Conservation (phyloP, 2,797 vertebrate species). For the Muscicapa comitata region DNA sequence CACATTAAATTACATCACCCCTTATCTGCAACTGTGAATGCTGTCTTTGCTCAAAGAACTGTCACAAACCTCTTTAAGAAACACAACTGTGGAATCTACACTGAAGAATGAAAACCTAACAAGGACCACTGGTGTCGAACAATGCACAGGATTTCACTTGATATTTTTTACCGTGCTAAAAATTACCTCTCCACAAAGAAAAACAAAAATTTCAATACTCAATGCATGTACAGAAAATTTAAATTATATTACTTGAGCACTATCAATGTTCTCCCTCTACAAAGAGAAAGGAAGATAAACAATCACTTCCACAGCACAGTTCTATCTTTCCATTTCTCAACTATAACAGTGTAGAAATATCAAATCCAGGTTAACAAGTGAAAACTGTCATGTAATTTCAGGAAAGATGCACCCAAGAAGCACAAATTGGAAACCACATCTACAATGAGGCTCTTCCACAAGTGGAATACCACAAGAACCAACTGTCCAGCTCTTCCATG, state of each 20-base stretch:
- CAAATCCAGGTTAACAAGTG: background rate
- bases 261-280: background rate
- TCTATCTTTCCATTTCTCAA: background rate
- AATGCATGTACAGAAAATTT: background rate
- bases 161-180: background rate
- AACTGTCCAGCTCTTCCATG: background rate
- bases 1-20: background rate
- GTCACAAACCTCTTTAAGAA: background rate
- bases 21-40: background rate
- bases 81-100: background rate
- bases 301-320: background rate
- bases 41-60: background rate
- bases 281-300: background rate
- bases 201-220: background rate
- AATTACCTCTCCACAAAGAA: background rate
- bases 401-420: background rate
- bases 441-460: background rate
- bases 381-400: background rate
- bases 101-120: background rate
- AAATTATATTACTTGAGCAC: background rate
- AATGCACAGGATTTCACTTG: background rate
- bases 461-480: background rate
- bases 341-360: background rate
- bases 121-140: background rate
- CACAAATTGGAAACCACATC: background rate